Conservation (phyloP, 2,797 vertebrate species). For the Micromesistius poutassou region DNA sequence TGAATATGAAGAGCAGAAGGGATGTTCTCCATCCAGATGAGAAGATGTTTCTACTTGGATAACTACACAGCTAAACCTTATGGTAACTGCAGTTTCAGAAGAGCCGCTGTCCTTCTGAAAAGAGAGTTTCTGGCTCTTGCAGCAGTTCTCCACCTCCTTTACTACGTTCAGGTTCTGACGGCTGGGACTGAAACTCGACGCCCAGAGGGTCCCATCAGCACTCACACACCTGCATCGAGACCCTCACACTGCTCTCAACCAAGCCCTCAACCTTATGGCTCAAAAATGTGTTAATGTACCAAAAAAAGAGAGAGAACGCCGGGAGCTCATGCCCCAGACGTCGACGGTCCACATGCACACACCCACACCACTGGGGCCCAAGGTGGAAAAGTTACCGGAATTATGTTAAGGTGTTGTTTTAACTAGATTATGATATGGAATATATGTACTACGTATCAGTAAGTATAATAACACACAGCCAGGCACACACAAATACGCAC, state of each 20-base stretch:
- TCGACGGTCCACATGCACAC: neutral
- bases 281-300: neutral
- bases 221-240: neutral
- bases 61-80: neutral
- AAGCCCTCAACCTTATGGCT: neutral
- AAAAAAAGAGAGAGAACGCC: neutral
- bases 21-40: no score
- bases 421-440: neutral
- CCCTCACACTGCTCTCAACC: neutral
- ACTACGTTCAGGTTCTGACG: neutral
- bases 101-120: no score
- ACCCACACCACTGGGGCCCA: neutral
- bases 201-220: neutral
- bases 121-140: neutral
- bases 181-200: neutral
- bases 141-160: neutral
- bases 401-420: neutral
- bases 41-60: neutral
- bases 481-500: neutral
- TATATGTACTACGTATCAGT: no score
- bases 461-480: no score
- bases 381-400: neutral
- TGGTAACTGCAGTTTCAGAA: neutral
- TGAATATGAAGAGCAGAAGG: no score
- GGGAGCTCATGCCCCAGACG: neutral